Evolutionary conservation across 2,113 vertebrate species (phyloP), one percentile per base, ranked within the genome.

Genomic region (Ranitomeya imitator): DNA sequence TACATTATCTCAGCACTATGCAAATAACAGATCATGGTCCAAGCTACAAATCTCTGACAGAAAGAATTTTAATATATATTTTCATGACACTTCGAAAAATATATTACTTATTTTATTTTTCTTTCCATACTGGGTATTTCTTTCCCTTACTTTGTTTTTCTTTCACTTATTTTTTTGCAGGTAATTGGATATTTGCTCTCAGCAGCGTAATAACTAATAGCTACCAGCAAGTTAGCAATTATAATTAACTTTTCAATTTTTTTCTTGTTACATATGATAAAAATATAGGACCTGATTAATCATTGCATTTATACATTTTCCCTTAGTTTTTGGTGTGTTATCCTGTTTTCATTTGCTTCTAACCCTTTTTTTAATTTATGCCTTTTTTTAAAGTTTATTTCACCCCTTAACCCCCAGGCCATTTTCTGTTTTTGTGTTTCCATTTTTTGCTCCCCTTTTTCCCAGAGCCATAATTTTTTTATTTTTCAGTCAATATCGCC

Each of bases 1-100:
- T 82, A 18, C 26, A 61, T 88, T 74, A 81, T 87, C 31, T 82
- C 63, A 61, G 86, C 65, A 74, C 31, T 88, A 76, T 83, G 86
- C 79, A 73, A 88, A 88, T 83, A 69, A 55, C 10, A 10, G 14
- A 69, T 54, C 19, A 67, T 52, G 60, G 6, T 18, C 21, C 15
- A 10, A 63, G 63, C 8, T 79, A 55, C n/a, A 59, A 60, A 31
- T 15, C n/a, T 60, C n/a, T 80, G 60, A 23, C n/a, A 16, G 23
- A 23, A 83, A 83, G 21, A 15, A 23, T 83, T 16, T 54, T 3
- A 14, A 19, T 67, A 18, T 83, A 52, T 37, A 83, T 7, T n/a
- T 45, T n/a, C 21, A 54, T 52, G 51, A 69, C 45, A 54, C 54
- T 63, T 82, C 10, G 16, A 23, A 45, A 81, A 45, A 19, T 63